Percentiles rank a stretch among this genome's conserved stretches.
phyloP scores from a whole-genome alignment of 2,797 vertebrate genomes.

The Tinamus major region DNA sequence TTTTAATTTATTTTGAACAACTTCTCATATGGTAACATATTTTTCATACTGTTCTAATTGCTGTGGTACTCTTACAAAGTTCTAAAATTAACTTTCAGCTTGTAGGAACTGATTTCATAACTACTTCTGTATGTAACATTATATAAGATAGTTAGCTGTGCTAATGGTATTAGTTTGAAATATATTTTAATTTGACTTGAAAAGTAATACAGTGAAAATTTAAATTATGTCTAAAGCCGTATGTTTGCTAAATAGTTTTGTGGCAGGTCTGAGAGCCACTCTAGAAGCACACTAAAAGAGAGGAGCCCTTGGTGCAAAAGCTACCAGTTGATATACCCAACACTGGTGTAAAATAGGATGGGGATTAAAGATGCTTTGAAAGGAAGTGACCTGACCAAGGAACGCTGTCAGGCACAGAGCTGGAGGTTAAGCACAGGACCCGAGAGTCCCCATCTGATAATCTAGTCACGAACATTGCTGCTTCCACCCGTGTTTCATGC shows the following conservation, averaged over 20 bases:
- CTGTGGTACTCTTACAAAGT: conserved; percentile 70
- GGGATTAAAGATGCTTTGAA: neutral
- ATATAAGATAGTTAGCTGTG: neutral
- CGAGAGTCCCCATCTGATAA: rapidly evolving
- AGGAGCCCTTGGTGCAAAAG: neutral
- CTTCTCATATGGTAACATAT: conserved; percentile 80
- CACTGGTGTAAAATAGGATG: neutral
- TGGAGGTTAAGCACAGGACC: neutral
- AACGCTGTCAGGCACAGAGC: neutral
- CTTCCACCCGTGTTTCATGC: neutral
- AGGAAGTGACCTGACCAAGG: neutral
- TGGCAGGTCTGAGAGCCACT: neutral
- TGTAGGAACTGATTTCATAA: conserved; percentile 74
- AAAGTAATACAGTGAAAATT: conserved; percentile 36
- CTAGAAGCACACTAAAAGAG: neutral
- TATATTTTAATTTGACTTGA: conserved; percentile 26
- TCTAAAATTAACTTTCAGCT: conserved; percentile 79
- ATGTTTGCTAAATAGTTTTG: too few species aligned
- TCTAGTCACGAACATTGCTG: rapidly evolving
- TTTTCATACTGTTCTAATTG: conserved; percentile 73
- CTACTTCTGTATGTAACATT: conserved; percentile 56
- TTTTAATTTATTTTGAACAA: conserved; percentile 75
- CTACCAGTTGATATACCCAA: neutral
- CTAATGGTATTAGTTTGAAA: conserved; percentile 31
- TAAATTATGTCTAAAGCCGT: conserved; percentile 1